Base-by-base conservation (phyloP, 2,113 vertebrate species). In the Motacilla tschutschensis region DNA sequence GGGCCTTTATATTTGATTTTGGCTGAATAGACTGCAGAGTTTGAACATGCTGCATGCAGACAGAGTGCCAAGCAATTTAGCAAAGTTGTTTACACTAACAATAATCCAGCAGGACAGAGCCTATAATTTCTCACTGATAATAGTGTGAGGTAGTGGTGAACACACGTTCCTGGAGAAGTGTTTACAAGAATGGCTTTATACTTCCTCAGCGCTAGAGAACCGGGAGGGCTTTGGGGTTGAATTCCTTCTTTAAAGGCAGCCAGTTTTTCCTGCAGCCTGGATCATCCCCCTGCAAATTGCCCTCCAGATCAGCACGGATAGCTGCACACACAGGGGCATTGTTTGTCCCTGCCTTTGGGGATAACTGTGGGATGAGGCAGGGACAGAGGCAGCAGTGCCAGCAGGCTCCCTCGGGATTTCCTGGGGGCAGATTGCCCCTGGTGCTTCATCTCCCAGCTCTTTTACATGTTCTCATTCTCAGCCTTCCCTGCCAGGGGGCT, bases 61-160 rank as follows among this genome's bases (percentile, higher is more conserved):
- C 58, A 20, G 51, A 14, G 76, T 93, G 95, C 95, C 94, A 89
- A 84, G 92, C 82, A 71, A 72, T 91, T 94, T 66, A 93, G 93
- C 67, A 9, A 24, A 91, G 90, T 86, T 95, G 95, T 96, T 97
- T 94, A 93, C 93, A 60, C 63, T 89, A 55, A 93, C 83, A 85
- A 44, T 79, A 74, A 92, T 91, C 89, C 90, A 91, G 83, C 83
- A 90, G 96, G 94, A 88, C 85, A 81, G 75, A 85, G 79, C 41
- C 85, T 71, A 13, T 51, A 55, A 92, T 90, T 95, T 80, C 93
- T 94, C 62, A 40, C 83, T 82, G 92, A 90, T 93, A 92, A 92
- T 75, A 70, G 72, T 16, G 71, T n/a, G 50, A 94, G 85, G 90
- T 91, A 76, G 77, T 18, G 64, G 51, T 57, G 91, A 91, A 74